Evolutionary conservation across 2,888 invertebrate species (phyloP).

Genomic region (Pachycephus smyrnensis): DNA sequence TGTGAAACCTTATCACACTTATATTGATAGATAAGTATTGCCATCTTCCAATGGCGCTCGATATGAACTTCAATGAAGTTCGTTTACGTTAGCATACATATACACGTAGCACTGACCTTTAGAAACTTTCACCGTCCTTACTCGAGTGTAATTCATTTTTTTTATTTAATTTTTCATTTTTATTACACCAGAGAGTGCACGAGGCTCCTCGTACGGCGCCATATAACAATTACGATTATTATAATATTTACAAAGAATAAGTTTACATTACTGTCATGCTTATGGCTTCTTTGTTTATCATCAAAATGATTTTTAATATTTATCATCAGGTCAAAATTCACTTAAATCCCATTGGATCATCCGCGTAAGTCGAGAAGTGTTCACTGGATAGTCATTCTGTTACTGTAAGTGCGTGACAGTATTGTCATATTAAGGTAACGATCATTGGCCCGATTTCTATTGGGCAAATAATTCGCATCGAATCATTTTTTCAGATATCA

Average conservation of each 20-base stretch:
- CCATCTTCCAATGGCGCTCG: slow-evolving; percentile 1
- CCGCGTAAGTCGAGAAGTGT: neutral
- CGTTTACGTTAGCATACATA: neutral
- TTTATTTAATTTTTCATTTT: neutral
- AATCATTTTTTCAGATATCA: neutral
- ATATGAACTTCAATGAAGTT: neutral
- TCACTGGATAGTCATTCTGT: neutral
- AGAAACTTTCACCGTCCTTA: neutral
- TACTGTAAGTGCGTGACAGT: neutral
- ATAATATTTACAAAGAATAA: neutral
- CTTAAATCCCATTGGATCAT: neutral
- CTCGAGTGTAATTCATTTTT: neutral
- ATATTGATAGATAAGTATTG: slow-evolving; percentile 3
- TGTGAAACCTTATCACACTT: slow-evolving; percentile 5
- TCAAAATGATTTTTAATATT: neutral
- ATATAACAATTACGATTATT: neutral
- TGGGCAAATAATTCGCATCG: neutral
- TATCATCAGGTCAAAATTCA: neutral
- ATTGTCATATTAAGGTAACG: neutral
- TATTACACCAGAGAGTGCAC: neutral
- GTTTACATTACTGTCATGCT: neutral
- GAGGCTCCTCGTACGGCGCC: neutral
- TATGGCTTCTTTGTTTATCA: neutral
- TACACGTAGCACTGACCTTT: neutral
- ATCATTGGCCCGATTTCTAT: neutral